phyloP scores from a whole-genome alignment of 2,113 vertebrate genomes.

The Solea senegalensis region DNA sequence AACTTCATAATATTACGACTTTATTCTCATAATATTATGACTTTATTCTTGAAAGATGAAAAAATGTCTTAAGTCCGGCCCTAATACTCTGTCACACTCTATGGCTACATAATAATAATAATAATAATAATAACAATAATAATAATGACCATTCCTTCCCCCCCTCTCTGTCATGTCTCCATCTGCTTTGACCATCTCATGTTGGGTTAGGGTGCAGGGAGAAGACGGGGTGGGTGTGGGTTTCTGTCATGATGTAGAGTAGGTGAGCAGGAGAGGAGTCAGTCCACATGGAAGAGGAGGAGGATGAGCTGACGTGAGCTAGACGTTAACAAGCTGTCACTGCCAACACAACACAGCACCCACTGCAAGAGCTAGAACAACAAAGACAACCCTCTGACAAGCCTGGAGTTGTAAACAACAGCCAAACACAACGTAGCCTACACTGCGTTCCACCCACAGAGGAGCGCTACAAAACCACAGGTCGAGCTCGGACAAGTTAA shows the following conservation, averaged over 20 bases:
- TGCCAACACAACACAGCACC: slow-evolving; percentile 54
- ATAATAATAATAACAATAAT: no score
- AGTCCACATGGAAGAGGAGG: slow-evolving; percentile 56
- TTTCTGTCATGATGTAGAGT: slow-evolving; percentile 56
- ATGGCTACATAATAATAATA: no score
- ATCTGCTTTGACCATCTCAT: slow-evolving; percentile 16
- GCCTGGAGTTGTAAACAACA: slow-evolving; percentile 48
- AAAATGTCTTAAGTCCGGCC: no score
- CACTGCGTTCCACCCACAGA: slow-evolving; percentile 18
- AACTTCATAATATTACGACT: no score
- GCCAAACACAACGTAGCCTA: slow-evolving; percentile 12
- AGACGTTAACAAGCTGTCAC: slow-evolving; percentile 69
- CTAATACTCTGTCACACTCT: no score
- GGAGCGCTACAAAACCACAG: background rate
- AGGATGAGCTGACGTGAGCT: slow-evolving; percentile 54
- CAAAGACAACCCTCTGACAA: slow-evolving; percentile 44
- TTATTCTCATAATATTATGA: no score
- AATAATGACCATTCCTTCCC: background rate
- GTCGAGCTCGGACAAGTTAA: slow-evolving; percentile 9
- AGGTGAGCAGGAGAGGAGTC: slow-evolving; percentile 51
- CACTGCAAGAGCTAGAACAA: slow-evolving; percentile 55
- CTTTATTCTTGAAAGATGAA: no score
- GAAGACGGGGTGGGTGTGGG: slow-evolving; percentile 53
- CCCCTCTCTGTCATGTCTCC: slow-evolving; percentile 4
- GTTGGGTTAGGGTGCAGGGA: slow-evolving; percentile 23